Evolutionary conservation across 2,888 invertebrate species (phyloP), one percentile per base, ranked within the genome.

Genomic region (Lochmaea crataegi): DNA sequence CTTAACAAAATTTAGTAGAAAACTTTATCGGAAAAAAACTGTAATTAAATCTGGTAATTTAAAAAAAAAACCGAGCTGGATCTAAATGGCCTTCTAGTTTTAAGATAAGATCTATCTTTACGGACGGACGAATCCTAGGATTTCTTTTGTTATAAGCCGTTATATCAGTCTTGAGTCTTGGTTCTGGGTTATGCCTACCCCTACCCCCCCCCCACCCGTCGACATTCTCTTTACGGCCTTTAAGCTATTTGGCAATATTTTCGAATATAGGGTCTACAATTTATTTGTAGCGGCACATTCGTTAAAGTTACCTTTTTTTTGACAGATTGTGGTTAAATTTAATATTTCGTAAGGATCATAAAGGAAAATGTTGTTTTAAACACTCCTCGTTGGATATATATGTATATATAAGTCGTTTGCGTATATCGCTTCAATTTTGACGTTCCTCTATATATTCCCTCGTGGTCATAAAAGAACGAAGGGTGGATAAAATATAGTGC

Each of bases 121-220:
- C 82, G 82, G 83, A 73, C 82, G 80, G 81, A 79, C 81, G 83
- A 82, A 82, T 84, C 83, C 80, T 82, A 82, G 81, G 80, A 83
- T 82, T 84, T 82, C 83, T 84, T 84, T 85, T 84, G 83, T 85
- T 81, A 79, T 79, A 79, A 80, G 82, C 83, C 82, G 84, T 83
- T 84, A 83, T 84, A 81, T 79, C 78, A 74, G 72, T 71, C 76
- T 14, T 16, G 9, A 26, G 14, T 38, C 32, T 38, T 38, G 38
- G 14, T 5, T 12, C 38, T 38, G 38, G 38, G 32, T 6, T 16
- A 41, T 4, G 16, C 7, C 77, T n/a, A n/a, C n/a, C n/a, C n/a
- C n/a, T n/a, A n/a, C 76, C 78, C 74, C 73, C 76, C 76, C 67
- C 74, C 73, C 73, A 78, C 63, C 78, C 76, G 42, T 65, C 51